Evolutionary conservation across 2,888 invertebrate genomes (phyloP), one percentile per base, ranked within the genome.

Genomic region (Steinernema scapterisci): DNA sequence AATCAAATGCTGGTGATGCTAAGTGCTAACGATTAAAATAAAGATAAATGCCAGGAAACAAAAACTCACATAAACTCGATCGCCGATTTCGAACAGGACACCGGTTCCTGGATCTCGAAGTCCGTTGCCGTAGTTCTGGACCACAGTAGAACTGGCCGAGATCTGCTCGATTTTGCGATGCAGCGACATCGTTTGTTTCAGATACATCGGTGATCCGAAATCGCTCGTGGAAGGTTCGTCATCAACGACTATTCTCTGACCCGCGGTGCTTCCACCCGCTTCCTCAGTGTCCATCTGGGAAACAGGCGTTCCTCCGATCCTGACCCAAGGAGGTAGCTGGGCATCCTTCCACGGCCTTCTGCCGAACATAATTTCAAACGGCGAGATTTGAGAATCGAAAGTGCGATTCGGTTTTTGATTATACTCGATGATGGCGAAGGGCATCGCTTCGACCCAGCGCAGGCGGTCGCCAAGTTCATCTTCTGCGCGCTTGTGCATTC

Each of bases 361-460:
- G 5, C 71, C 71, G 23, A 71, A 71, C 44, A 45, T 44, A 2
- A 71, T 27, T 21, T 71, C 71, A n/a, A 71, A 71, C 31, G 71
- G 71, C 21, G 71, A 71, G 9, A 71, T 21, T 19, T 71, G 44
- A 13, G 19, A n/a, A n/a, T 71, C 71, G 45, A 71, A 71, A 27
- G 43, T 23, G 1, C 71, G 44, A 23, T 46, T 23, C 2, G 71
- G 71, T 16, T n/a, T n/a, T n/a, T n/a, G n/a, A 21, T 71, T 71
- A 13, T 48, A 31, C 16, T 72, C 72, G 16, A 48, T 72, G 48
- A 72, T 27, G 48, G 72, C 72, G 31, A 48, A 72, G 51, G 72
- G 72, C 72, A 72, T 31, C 72, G 51, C 72, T 27, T 72, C 72
- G 21, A 72, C 72, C 72, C 72, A 72, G n/a, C 72, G 72, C 7